Base-by-base conservation (phyloP, 2,888 invertebrate species). In the Tridacna crocea region DNA sequence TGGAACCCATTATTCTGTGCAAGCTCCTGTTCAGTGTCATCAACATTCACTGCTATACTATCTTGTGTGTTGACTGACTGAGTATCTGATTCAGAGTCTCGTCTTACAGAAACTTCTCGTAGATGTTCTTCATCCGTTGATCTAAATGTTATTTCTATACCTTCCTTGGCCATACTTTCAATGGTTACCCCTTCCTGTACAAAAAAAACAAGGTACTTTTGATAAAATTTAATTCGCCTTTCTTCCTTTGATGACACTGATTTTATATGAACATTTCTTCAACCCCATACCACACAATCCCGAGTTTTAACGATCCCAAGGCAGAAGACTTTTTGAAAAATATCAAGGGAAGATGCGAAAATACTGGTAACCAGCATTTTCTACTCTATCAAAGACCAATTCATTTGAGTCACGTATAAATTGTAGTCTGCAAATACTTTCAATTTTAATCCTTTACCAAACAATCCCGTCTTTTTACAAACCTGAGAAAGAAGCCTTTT, bases 51-150 rank as follows among this genome's bases (percentile, higher is more conserved):
- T 46, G 22, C n/a, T 27, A 60, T 65, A 61, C 75, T 65, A 61
- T 80, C 82, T 15, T 61, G 63, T 66, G 77, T 72, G n/a, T 76
- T 76, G 17, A 72, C 10, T 19, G 63, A 48, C 0, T 66, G 47
- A 19, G 58, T 46, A 48, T 78, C 82, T 26, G 70, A 26, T 1
- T 76, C 77, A 46, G 77, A 47, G 27, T 82, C 85, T 36, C 79
- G 58, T 68, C 74, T 85, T 11, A 85, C 85, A 72, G 61, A 78
- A 6, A 83, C 83, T 74, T 84, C 87, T 58, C 77, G 75, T 61
- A 83, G 72, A 60, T 83, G 83, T 24, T 85, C 83, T 22, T 83
- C 84, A 8, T 81, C 76, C 36, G 48, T 72, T 12, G 74, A 60
- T 73, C 75, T 79, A 72, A 81, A 81, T 47, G 79, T 77, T 15